Base-by-base conservation (phyloP, 2,113 vertebrate genomes). In the Callipepla squamata region DNA sequence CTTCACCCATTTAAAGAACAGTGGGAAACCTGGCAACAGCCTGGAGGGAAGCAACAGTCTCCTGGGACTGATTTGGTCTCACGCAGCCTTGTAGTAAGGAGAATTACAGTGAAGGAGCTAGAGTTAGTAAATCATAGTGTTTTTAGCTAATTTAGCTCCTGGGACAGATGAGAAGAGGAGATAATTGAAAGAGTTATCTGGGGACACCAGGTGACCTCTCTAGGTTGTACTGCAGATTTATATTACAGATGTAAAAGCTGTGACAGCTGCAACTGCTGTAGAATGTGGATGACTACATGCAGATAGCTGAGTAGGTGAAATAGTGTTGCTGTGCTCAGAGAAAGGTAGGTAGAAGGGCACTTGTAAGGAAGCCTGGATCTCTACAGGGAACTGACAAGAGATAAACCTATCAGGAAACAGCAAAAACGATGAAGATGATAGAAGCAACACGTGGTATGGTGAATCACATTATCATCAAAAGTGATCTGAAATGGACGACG, bases 381-480 rank as follows among this genome's bases (percentile, higher is more conserved):
- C 66, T 79, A 21, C 0, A 0, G 23, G 53, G 62, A 82, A 9
- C 26, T 80, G 44, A 62, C 14, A 68, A 30, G 34, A 75, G 48
- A n/a, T 15, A 77, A 85, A 84, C 13, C 72, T 44, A 17, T 34
- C 36, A 89, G 89, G 80, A 87, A 93, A 77, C 6, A 90, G 34
- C 72, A 90, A 53, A 28, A 92, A 62, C 4, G 61, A 77, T 74
- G 70, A 62, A 79, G 65, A 74, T 34, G 47, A 62, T 38, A 9
- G 6, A 87, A 69, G 45, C 4, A 0, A 80, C n/a, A 16, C 20
- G 20, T 23, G 25, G 22, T n/a, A 78, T 22, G 44, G n/a, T 68
- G 47, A 93, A 70, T 90, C 66, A 61, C 25, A 68, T 84, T 70
- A 61, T n/a, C 42, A 70, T 45, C 13, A 11, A 78, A 70, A 47